Conservation (phyloP, 2,797 vertebrate species). For the Adrianichthys oophorus region DNA sequence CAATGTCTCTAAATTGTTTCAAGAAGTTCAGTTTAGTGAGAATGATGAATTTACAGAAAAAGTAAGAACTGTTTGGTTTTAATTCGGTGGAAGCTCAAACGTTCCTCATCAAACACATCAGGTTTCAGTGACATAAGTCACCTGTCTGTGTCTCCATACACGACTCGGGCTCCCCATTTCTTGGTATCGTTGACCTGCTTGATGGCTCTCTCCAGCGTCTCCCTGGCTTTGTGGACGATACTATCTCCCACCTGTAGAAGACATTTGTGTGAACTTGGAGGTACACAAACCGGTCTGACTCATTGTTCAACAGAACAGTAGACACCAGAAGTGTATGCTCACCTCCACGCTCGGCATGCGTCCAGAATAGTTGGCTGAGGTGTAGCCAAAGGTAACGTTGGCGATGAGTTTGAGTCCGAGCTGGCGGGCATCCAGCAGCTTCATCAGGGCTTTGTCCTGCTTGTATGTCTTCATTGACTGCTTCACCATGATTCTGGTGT, state of each 20-base stretch:
- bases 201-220: constrained; percentile 96
- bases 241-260: constrained; percentile 89
- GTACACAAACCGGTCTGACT: no score
- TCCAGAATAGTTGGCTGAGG: constrained; percentile 92
- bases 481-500: constrained; percentile 96
- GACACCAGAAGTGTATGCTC: not conserved
- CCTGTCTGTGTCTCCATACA: constrained; percentile 95
- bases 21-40: no score
- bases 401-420: constrained; percentile 95
- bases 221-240: constrained; percentile 96
- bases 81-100: no score
- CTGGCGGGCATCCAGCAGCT: constrained; percentile 93
- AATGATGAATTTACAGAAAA: no score
- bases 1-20: no score
- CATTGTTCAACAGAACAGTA: no score
- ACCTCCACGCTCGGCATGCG: constrained; percentile 96
- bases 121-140: constrained; percentile 5
- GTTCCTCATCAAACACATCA: no score
- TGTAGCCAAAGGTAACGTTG: constrained; percentile 95
- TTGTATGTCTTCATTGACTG: constrained; percentile 90
- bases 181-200: constrained; percentile 95
- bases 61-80: no score
- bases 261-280: no score
- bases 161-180: constrained; percentile 95
- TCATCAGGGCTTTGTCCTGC: constrained; percentile 87